Evolutionary conservation across 2,797 vertebrate genomes (phyloP).

Genomic region (Galaxias olidus): DNA sequence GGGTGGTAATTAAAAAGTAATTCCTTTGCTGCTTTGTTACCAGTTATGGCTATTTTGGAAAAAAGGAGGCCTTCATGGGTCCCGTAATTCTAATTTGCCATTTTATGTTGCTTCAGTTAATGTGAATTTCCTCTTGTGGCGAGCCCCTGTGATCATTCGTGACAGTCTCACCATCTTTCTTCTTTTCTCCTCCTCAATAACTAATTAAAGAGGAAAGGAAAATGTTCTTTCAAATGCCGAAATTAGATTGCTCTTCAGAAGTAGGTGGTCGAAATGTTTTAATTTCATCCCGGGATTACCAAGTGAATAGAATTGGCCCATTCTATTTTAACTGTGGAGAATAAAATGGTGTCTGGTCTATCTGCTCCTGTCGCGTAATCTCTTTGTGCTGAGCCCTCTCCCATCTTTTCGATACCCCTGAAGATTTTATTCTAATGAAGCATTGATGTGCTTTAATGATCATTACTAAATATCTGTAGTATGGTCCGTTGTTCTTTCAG

Average conservation of each 20-base stretch:
- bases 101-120: conserved; percentile 50
- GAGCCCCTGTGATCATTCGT: conserved; percentile 35
- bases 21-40: conserved; percentile 53
- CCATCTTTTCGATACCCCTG: neutral
- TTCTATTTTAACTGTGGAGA: neutral
- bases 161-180: conserved; percentile 18
- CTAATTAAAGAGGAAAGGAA: conserved; percentile 41
- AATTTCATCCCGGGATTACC: conserved; percentile 43
- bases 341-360: neutral
- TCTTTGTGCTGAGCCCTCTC: neutral
- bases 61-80: conserved; percentile 30
- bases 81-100: conserved; percentile 50
- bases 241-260: conserved; percentile 38
- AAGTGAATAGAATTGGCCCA: conserved; percentile 10
- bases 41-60: conserved; percentile 40
- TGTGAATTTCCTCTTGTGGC: conserved; percentile 37
- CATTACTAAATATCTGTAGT: neutral
- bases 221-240: conserved; percentile 37
- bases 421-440: too few species aligned
- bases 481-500: neutral
- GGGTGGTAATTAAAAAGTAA: conserved; percentile 63
- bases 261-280: conserved; percentile 35
- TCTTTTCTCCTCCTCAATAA: conserved; percentile 26
- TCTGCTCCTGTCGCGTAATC: neutral
- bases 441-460: neutral